These are phyloP conservation scores for Lottia scabra DNA, from an alignment of 2,888 invertebrate species.

Conservation along the genomic window DNA sequence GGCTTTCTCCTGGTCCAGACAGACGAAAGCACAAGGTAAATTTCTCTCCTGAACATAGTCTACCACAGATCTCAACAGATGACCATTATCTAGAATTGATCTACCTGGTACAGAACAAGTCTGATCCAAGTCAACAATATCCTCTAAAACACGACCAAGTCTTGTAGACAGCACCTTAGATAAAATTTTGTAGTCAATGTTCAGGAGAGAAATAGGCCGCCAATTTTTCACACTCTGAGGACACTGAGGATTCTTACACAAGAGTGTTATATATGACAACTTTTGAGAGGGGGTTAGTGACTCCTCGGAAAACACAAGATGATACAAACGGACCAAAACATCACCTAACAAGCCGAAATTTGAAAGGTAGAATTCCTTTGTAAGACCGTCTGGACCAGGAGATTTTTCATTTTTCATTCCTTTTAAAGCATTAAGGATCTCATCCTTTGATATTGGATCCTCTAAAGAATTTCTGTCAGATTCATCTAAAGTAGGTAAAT, in stretches of 20 bases:
- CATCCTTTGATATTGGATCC: slow-evolving; percentile 9
- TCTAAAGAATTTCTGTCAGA: neutral
- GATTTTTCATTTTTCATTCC: slow-evolving; percentile 29
- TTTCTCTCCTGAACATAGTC: slow-evolving; percentile 38
- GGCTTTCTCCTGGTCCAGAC: slow-evolving; percentile 8
- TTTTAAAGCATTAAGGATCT: slow-evolving; percentile 16
- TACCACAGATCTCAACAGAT: slow-evolving; percentile 32
- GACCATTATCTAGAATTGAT: slow-evolving; percentile 39
- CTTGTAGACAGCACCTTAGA: slow-evolving; percentile 36
- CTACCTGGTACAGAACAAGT: slow-evolving; percentile 38
- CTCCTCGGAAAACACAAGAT: slow-evolving; percentile 18
- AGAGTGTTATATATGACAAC: slow-evolving; percentile 23
- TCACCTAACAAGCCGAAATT: slow-evolving; percentile 27
- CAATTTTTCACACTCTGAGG: slow-evolving; percentile 32
- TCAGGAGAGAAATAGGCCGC: slow-evolving; percentile 39
- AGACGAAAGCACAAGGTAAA: slow-evolving; percentile 30
- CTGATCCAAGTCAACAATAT: slow-evolving; percentile 34
- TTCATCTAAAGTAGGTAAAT: slow-evolving; percentile 9
- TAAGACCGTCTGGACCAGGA: slow-evolving; percentile 36
- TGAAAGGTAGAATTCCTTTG: slow-evolving; percentile 32
- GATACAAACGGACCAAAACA: slow-evolving; percentile 18
- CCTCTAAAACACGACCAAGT: slow-evolving; percentile 24
- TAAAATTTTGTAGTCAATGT: slow-evolving; percentile 39
- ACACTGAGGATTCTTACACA: slow-evolving; percentile 36
- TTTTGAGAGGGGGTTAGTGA: slow-evolving; percentile 21